Percentiles rank a stretch among this genome's conserved stretches.
Conservation (phyloP, 1,140 invertebrate species). For the Philopotamus ludificatus region DNA sequence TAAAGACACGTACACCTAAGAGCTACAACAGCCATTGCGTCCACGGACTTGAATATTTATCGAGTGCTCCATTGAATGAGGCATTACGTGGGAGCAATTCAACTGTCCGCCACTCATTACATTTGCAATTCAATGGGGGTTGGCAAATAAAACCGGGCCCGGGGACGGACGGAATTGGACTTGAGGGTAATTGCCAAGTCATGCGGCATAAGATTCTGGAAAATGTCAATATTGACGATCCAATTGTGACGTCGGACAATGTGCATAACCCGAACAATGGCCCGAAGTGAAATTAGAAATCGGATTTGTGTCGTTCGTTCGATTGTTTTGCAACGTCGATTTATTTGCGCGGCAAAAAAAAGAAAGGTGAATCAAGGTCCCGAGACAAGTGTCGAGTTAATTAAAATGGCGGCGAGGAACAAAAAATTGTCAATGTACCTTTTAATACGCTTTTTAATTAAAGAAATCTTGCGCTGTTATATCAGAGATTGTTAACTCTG, state of each 20-base stretch:
- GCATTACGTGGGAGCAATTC: conserved; percentile 10
- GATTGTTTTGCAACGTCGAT: background rate
- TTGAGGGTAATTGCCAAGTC: conserved; percentile 13
- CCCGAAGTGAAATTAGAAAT: no score
- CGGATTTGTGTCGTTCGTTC: no score
- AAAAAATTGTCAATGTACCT: background rate
- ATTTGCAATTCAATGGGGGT: conserved; percentile 22
- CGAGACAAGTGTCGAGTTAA: background rate
- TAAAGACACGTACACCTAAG: no score
- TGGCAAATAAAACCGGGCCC: conserved; percentile 4
- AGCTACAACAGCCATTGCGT: background rate
- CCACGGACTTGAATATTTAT: background rate
- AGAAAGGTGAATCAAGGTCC: background rate
- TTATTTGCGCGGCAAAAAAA: background rate
- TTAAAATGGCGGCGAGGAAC: background rate
- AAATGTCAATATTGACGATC: no score
- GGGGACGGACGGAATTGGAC: conserved; percentile 6
- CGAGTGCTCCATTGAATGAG: conserved; percentile 7
- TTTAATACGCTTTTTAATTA: background rate
- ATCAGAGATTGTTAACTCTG: no score
- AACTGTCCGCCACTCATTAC: conserved; percentile 17
- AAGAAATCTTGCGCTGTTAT: no score
- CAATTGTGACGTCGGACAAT: no score
- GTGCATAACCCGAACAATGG: no score
- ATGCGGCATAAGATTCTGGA: conserved; percentile 1